These are phyloP conservation scores for Urophycis tenuis DNA, from an alignment of 2,797 vertebrate genomes.

Conservation along the genomic window DNA sequence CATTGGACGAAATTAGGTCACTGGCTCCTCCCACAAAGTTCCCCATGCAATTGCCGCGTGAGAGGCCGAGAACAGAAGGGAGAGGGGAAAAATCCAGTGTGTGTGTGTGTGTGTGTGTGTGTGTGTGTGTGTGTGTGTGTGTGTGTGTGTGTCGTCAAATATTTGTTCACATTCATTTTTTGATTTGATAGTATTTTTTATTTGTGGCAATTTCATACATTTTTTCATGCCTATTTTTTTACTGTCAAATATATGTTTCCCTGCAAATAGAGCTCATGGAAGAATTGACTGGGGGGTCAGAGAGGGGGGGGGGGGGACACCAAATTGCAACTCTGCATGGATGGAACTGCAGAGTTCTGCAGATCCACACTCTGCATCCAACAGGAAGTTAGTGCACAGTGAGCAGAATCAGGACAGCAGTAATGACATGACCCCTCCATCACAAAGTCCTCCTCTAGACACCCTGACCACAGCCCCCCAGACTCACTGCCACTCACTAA, in stretches of 20 bases:
- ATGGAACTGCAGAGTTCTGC: too few species aligned
- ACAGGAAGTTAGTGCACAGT: too few species aligned
- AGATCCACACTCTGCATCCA: too few species aligned
- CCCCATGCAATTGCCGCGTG: slow-evolving; percentile 71
- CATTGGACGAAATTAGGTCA: slow-evolving; percentile 88
- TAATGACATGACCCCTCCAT: too few species aligned
- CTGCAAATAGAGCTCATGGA: neutral
- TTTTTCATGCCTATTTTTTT: neutral
- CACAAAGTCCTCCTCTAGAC: too few species aligned
- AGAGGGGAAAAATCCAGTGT: neutral
- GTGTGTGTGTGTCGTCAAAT: neutral
- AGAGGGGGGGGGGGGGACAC: neutral
- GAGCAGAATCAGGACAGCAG: too few species aligned
- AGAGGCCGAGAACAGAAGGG: slow-evolving; percentile 30
- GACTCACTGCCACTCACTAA: too few species aligned
- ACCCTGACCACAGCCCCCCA: too few species aligned
- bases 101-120: too few species aligned
- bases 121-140: too few species aligned
- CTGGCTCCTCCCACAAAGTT: slow-evolving; percentile 72
- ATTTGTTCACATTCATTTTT: neutral
- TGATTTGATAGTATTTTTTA: neutral
- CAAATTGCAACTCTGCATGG: too few species aligned
- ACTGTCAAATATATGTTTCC: neutral
- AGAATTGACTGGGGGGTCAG: neutral
- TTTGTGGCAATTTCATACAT: neutral